Percentiles rank a stretch among this genome's conserved stretches.
These are phyloP conservation scores for Tenualosa thibaudeaui DNA, from an alignment of 2,797 vertebrate species.

Conservation along the genomic window DNA sequence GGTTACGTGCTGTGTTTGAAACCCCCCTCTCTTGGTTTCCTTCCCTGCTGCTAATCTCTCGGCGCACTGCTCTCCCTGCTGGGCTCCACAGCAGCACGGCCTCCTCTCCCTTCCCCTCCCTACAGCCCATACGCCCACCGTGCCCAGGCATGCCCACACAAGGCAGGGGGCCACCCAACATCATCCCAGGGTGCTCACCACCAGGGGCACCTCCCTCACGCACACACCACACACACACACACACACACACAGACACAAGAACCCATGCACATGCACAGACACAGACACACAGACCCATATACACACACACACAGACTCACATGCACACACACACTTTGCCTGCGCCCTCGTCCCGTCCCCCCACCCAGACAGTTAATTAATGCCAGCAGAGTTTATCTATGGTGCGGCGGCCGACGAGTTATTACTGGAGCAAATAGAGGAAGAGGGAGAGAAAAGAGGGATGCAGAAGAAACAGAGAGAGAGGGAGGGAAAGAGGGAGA, in stretches of 20 bases:
- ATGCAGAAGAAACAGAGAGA: slow-evolving; percentile 4
- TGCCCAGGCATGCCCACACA: slow-evolving; percentile 29
- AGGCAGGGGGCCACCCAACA: slow-evolving; percentile 52
- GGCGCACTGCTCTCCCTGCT: background rate
- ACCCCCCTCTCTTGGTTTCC: background rate
- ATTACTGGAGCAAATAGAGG: slow-evolving; percentile 54
- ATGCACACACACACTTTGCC: slow-evolving; percentile 16
- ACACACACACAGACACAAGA: background rate
- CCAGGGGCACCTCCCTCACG: background rate
- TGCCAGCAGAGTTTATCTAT: slow-evolving; percentile 50
- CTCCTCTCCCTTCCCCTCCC: background rate
- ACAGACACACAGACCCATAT: background rate
- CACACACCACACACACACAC: background rate
- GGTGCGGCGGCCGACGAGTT: slow-evolving; percentile 55
- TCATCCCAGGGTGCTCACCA: slow-evolving; percentile 42
- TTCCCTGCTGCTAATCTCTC: slow-evolving; percentile 20
- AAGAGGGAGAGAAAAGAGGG: slow-evolving; percentile 41
- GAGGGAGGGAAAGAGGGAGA: background rate
- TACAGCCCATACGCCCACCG: background rate
- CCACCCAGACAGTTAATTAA: slow-evolving; percentile 52
- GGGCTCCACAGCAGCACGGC: background rate
- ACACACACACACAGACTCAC: background rate
- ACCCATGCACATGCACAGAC: background rate
- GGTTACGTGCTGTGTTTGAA: background rate
- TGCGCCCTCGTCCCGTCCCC: slow-evolving; percentile 7